phyloP scores from a whole-genome alignment of 2,113 vertebrate species.

The Chamaea fasciata region DNA sequence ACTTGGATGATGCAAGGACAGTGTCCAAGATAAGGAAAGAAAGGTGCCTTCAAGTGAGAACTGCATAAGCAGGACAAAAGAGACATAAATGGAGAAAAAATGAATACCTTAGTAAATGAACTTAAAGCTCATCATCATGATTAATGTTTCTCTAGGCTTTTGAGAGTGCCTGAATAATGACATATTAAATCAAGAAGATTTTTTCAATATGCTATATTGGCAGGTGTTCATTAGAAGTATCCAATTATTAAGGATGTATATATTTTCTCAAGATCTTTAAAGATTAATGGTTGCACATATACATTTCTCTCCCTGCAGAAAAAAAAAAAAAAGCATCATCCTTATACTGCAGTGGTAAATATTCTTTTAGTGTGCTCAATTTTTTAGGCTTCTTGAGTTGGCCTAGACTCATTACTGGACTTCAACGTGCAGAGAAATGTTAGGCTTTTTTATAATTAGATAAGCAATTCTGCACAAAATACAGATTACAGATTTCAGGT shows the following conservation, averaged over 20 bases:
- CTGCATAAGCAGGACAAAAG: not conserved
- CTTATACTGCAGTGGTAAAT: not conserved
- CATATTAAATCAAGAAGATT: not conserved
- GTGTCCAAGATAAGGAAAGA: not conserved
- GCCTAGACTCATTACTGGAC: not conserved
- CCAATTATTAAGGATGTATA: not conserved
- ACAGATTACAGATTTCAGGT: not conserved
- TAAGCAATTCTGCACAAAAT: not conserved
- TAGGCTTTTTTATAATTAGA: not conserved
- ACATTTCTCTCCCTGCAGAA: not conserved
- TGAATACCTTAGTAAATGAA: not conserved
- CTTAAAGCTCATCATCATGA: not conserved
- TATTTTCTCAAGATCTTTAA: not conserved
- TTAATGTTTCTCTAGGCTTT: not conserved
- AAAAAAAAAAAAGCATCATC: not conserved
- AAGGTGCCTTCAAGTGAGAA: not conserved
- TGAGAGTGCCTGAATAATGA: not conserved
- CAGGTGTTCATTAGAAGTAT: not conserved
- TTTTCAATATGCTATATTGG: not conserved
- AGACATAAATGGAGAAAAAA: not conserved
- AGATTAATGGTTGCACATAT: not conserved
- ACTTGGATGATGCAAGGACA: not conserved
- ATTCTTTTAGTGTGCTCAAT: not conserved
- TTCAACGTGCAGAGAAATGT: not conserved
- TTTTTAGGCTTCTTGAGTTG: not conserved